These are phyloP conservation scores for Melopsittacus undulatus DNA, from an alignment of 2,797 vertebrate species.

Conservation along the genomic window DNA sequence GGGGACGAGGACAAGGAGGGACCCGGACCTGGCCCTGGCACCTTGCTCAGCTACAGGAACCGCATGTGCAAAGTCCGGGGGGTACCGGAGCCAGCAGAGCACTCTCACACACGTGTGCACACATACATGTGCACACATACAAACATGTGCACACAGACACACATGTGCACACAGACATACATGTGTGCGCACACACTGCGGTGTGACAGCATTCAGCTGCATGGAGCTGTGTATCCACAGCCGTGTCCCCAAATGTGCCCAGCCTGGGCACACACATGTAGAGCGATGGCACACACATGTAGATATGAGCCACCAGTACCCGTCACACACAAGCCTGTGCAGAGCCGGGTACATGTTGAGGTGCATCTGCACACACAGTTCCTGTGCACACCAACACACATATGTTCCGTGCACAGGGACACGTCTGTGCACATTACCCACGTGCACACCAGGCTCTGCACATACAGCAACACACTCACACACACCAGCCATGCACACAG, in stretches of 20 bases:
- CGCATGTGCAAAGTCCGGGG: rapidly evolving
- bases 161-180: rapidly evolving
- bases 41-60: rapidly evolving
- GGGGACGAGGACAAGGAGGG: background rate
- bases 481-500: background rate
- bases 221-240: rapidly evolving
- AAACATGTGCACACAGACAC: rapidly evolving
- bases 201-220: background rate
- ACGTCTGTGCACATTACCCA: background rate
- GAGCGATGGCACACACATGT: rapidly evolving
- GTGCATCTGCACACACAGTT: rapidly evolving
- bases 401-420: rapidly evolving
- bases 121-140: background rate
- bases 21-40: rapidly evolving
- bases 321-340: background rate
- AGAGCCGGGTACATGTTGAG: rapidly evolving
- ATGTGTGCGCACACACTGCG: rapidly evolving
- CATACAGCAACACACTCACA: too few species aligned
- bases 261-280: background rate
- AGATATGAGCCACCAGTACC: background rate
- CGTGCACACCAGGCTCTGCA: background rate
- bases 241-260: rapidly evolving
- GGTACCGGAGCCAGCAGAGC: conserved; percentile 8
- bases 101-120: background rate
- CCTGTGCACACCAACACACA: background rate